phyloP scores from a whole-genome alignment of 2,888 invertebrate genomes.

The Mechanitis mazaeus region DNA sequence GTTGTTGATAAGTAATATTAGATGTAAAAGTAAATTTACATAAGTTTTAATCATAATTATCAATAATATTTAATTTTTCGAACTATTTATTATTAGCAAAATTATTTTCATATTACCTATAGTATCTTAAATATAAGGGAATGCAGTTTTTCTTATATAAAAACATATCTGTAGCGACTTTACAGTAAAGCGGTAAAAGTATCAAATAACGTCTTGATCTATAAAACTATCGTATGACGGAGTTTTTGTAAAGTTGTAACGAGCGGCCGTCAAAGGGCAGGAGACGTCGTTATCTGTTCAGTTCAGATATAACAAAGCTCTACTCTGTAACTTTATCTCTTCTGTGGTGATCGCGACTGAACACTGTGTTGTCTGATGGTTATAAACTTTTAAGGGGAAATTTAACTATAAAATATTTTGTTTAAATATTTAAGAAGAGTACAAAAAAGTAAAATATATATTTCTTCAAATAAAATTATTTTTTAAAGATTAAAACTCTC shows the following conservation, averaged over 20 bases:
- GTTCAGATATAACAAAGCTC: slow-evolving; percentile 27
- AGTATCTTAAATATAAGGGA: no score
- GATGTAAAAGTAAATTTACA: no score
- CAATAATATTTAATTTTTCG: no score
- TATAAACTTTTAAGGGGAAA: neutral
- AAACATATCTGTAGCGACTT: no score
- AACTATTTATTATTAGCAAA: no score
- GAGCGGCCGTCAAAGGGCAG: slow-evolving; percentile 29
- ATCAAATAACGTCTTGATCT: slow-evolving; percentile 1
- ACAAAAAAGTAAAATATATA: no score
- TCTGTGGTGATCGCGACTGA: slow-evolving; percentile 8
- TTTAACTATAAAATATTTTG: neutral
- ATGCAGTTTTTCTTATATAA: no score
- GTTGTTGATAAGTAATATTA: no score
- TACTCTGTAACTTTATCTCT: slow-evolving; percentile 19
- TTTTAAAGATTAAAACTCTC: no score
- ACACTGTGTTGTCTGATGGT: neutral
- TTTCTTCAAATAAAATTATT: no score
- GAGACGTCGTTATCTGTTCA: slow-evolving; percentile 31
- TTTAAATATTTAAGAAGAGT: neutral
- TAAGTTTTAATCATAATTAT: no score
- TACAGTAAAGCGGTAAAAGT: slow-evolving; percentile 6
- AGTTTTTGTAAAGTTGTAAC: slow-evolving; percentile 35
- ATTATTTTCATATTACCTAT: no score
- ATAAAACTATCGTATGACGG: slow-evolving; percentile 29